Conservation (phyloP, 2,113 vertebrate species). For the Dendropsophus ebraccatus region DNA sequence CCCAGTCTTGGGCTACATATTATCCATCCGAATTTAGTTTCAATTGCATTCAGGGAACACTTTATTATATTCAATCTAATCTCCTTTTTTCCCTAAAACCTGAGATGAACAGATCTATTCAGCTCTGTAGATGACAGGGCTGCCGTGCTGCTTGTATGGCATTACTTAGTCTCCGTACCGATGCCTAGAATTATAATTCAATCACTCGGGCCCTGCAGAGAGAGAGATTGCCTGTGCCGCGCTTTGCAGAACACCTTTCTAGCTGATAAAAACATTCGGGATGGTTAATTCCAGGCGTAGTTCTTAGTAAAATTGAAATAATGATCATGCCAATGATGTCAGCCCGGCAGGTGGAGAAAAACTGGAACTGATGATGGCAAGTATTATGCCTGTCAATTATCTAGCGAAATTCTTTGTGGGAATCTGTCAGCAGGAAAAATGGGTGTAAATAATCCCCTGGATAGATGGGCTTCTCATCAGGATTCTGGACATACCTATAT, state of each 20-base stretch:
- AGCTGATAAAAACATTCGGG: not conserved
- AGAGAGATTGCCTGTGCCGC: not conserved
- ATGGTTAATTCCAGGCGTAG: too few species aligned
- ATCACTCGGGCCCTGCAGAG: not conserved
- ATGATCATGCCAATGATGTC: not conserved
- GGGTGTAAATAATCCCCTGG: too few species aligned
- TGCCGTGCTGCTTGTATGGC: not conserved
- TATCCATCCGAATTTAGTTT: not conserved
- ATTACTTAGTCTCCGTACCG: not conserved
- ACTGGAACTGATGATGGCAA: not conserved
- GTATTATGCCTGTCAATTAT: not conserved
- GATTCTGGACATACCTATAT: too few species aligned
- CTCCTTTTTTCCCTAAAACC: not conserved
- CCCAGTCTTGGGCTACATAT: not conserved
- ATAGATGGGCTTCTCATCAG: too few species aligned
- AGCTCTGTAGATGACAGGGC: too few species aligned
- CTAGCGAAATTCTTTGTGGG: not conserved
- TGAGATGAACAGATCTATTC: not conserved
- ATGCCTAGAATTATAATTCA: not conserved
- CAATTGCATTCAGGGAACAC: not conserved
- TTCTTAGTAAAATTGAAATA: not conserved
- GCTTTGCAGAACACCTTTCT: not conserved
- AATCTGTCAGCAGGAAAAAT: too few species aligned
- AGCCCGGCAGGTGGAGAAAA: not conserved
- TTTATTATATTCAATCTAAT: not conserved